phyloP scores from a whole-genome alignment of 2,888 invertebrate species.

The Eupithecia abbreviata region DNA sequence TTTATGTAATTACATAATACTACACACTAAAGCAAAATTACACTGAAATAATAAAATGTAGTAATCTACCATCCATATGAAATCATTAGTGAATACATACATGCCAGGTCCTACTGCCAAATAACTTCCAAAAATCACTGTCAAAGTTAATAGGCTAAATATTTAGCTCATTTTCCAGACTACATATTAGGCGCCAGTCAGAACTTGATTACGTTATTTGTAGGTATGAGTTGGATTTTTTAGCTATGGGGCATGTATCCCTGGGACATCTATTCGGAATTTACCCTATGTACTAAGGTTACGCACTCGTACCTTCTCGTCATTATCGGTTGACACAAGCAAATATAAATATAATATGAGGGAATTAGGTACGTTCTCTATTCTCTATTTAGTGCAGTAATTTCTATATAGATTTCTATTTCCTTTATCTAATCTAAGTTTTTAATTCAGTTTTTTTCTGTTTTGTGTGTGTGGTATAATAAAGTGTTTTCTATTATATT shows the following conservation, averaged over 20 bases:
- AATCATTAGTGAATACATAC: no score
- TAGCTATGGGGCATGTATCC: neutral
- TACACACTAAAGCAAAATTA: no score
- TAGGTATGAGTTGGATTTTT: neutral
- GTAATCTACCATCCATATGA: no score
- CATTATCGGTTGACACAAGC: neutral
- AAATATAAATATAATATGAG: neutral
- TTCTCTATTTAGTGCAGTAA: neutral
- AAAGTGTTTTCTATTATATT: neutral
- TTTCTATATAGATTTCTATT: neutral
- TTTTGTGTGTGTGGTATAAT: no score
- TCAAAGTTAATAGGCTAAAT: neutral
- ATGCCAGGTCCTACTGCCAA: neutral
- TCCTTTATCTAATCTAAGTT: no score
- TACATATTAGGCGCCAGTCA: neutral
- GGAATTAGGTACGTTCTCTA: neutral
- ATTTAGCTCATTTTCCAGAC: neutral
- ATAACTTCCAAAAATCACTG: neutral
- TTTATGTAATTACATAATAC: no score
- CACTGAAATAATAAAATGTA: no score
- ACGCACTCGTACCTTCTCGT: neutral
- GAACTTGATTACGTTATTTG: neutral
- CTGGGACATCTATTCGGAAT: neutral
- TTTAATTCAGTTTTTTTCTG: no score
- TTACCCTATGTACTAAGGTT: neutral